phyloP scores from a whole-genome alignment of 2,888 invertebrate species.

The Drosophila nr. medialis region DNA sequence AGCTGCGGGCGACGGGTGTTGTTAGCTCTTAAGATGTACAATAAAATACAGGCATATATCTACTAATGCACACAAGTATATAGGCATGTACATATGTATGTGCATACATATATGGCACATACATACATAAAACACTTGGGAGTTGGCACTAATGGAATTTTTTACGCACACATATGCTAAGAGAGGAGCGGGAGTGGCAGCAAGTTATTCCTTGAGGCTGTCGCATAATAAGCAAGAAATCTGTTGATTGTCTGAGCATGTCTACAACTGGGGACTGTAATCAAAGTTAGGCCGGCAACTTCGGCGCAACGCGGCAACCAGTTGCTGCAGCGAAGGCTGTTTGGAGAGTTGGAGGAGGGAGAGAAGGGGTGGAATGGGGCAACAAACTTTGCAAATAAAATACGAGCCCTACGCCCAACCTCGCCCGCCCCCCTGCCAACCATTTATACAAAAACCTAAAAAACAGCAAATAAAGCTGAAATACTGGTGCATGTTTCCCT shows the following conservation, averaged over 20 bases:
- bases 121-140: slow-evolving; percentile 64
- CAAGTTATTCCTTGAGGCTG: slow-evolving; percentile 35
- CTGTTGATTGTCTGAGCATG: slow-evolving; percentile 57
- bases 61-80: slow-evolving; percentile 4
- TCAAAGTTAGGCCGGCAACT: slow-evolving; percentile 53
- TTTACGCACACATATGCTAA: slow-evolving; percentile 47
- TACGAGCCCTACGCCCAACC: slow-evolving; percentile 7
- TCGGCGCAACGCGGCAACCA: slow-evolving; percentile 46
- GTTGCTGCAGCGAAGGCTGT: slow-evolving; percentile 37
- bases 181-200: neutral
- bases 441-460: slow-evolving; percentile 7
- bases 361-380: neutral
- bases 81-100: neutral
- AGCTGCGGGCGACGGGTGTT: slow-evolving; percentile 29
- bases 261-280: slow-evolving; percentile 42
- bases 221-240: slow-evolving; percentile 74
- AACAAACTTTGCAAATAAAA: slow-evolving; percentile 33
- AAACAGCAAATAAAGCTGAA: slow-evolving; percentile 55
- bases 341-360: neutral
- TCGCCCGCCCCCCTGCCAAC: slow-evolving; percentile 4
- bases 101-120: slow-evolving; percentile 15
- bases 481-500: slow-evolving; percentile 21
- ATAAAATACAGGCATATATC: slow-evolving; percentile 32
- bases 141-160: slow-evolving; percentile 63
- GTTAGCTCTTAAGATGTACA: slow-evolving; percentile 29